Base-by-base conservation (phyloP, 2,888 invertebrate genomes). In the Ptilodon capucinus region DNA sequence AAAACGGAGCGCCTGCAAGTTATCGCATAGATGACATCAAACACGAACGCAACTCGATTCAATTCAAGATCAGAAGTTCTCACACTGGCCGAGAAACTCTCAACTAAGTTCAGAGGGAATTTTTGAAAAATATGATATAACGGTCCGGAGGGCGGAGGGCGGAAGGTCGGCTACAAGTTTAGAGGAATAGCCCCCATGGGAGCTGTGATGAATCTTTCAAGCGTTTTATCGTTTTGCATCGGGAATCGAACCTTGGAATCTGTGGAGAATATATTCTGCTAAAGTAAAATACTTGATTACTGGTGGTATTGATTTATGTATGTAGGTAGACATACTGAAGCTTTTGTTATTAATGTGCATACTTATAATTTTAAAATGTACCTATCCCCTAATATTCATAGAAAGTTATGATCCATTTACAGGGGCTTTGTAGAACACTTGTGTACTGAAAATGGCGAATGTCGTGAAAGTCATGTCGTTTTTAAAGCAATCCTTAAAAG, bases 101-200 rank as follows among this genome's bases (percentile, higher is more conserved):
- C 63, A 73, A 74, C 71, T 73, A 72, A 77, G 77, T 84, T 76
- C 71, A 68, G 58, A 8, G 62, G 70, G 70, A 69, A 74, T 80
- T 87, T 88, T 88, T 83, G 81, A 86, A 86, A 87, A 87, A 88
- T 89, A 86, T 87, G 84, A 86, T 86, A 84, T 81, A 84, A 86
- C 79, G 68, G 74, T n/a, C n/a, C n/a, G n/a, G n/a, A n/a, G 73
- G 74, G 68, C 57, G 64, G 76, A 77, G 80, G 76, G 76, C 70
- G 71, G 79, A 74, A 78, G 79, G 75, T 72, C 71, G 79, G 78
- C 76, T 74, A 74, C 80, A 85, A 87, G 74, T 88, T 88, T 67
- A 82, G 84, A 89, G 81, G 73, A 83, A 89, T 89, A 74, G 86
- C 71, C 74, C 89, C 81, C 86, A 60, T 52, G 85, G 81, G 87